These are phyloP conservation scores for Glyphotaelius pellucidus DNA, from an alignment of 2,888 invertebrate species.

Conservation along the genomic window DNA sequence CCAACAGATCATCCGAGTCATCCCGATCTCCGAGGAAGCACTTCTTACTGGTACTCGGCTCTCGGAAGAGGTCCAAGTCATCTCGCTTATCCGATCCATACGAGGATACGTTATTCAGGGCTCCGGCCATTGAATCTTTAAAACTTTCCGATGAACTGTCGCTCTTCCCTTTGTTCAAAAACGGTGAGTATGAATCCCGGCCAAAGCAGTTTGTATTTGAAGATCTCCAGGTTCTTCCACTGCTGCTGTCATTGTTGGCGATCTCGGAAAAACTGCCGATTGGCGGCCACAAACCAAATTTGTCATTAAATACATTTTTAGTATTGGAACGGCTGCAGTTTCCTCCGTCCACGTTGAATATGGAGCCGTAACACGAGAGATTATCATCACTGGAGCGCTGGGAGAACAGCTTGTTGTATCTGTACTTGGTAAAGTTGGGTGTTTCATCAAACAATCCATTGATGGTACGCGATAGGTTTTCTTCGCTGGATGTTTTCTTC, in stretches of 20 bases:
- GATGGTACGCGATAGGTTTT: constrained; percentile 71
- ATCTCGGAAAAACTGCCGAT: constrained; percentile 67
- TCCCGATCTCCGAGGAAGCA: constrained; percentile 51
- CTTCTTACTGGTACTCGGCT: constrained; percentile 45
- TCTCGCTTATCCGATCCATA: constrained; percentile 49
- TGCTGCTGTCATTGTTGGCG: constrained; percentile 48
- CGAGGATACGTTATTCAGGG: constrained; percentile 45
- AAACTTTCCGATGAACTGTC: constrained; percentile 54
- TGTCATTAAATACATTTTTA: constrained; percentile 70
- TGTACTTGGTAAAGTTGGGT: constrained; percentile 66
- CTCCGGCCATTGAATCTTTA: constrained; percentile 52
- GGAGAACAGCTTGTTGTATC: constrained; percentile 68
- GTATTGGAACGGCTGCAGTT: constrained; percentile 71
- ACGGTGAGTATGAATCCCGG: constrained; percentile 39
- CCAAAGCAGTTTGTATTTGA: constrained; percentile 42
- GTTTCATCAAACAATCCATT: constrained; percentile 70
- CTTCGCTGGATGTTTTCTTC: constrained; percentile 75
- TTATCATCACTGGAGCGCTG: constrained; percentile 67
- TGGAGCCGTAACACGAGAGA: constrained; percentile 69
- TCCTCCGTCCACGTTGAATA: constrained; percentile 67
- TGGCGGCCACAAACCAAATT: constrained; percentile 72
- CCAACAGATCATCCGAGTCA: constrained; percentile 25
- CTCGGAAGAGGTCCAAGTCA: constrained; percentile 51
- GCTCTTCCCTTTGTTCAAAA: constrained; percentile 45
- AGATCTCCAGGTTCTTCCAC: constrained; percentile 55